A percentile compares a stretch with the other conserved stretches of the same genome.
Conservation (phyloP, 2,888 invertebrate genomes). For the Rotaria socialis region DNA sequence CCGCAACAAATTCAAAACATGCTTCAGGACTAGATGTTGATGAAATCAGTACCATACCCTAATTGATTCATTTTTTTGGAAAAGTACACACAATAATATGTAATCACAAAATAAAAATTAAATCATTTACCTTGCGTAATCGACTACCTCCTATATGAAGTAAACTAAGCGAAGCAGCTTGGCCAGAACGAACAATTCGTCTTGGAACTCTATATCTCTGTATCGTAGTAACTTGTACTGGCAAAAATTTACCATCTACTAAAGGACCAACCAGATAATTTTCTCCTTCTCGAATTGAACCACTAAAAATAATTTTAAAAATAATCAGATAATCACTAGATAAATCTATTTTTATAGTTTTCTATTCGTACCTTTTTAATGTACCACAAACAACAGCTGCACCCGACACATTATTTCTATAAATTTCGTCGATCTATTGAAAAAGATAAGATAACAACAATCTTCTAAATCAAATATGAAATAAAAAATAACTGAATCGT, state of each 20-base stretch:
- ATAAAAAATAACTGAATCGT: conserved; percentile 43
- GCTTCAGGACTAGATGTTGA: conserved; percentile 51
- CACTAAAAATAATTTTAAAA: conserved; percentile 69
- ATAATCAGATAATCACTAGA: background rate
- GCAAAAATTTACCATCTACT: conserved; percentile 65
- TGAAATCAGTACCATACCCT: conserved; percentile 59
- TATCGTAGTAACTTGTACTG: conserved; percentile 75
- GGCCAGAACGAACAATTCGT: conserved; percentile 78
- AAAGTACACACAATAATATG: no score
- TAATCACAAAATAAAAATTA: background rate
- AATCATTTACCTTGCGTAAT: conserved; percentile 8
- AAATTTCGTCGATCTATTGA: conserved; percentile 40
- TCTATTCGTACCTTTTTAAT: background rate
- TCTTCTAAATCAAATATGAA: background rate
- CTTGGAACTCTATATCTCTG: conserved; percentile 88
- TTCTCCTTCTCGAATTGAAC: conserved; percentile 76
- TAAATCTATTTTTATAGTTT: background rate
- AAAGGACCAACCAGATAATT: conserved; percentile 62
- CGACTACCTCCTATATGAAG: conserved; percentile 12
- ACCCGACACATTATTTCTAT: conserved; percentile 62
- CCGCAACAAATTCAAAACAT: conserved; percentile 68
- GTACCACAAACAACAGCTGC: conserved; percentile 73
- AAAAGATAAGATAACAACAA: background rate
- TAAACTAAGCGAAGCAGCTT: conserved; percentile 75
- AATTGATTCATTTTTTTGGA: conserved; percentile 35